Conservation (phyloP, 1,140 invertebrate genomes). For the Planococcus citri region DNA sequence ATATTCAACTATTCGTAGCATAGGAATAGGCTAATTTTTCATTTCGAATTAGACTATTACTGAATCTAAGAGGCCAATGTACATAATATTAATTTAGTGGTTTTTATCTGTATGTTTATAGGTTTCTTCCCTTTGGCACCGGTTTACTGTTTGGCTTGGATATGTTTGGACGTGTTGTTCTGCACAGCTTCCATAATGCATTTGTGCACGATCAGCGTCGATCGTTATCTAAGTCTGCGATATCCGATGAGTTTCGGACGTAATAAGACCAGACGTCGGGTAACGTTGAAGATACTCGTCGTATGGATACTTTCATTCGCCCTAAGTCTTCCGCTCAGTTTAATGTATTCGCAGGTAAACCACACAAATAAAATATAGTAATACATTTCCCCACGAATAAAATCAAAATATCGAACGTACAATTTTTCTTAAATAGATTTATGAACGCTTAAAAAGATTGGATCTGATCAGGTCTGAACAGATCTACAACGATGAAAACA, state of each 20-base stretch:
- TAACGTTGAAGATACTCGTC: conserved; percentile 78
- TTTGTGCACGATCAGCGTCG: conserved; percentile 87
- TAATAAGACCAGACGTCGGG: conserved; percentile 71
- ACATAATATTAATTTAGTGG: no score
- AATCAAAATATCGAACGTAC: no score
- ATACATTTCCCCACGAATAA: no score
- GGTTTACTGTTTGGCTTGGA: conserved; percentile 73
- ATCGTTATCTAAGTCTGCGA: conserved; percentile 70
- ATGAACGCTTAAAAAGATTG: no score
- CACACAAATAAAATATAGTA: neutral
- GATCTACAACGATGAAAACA: no score
- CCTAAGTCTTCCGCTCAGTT: conserved; percentile 72
- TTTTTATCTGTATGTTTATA: no score
- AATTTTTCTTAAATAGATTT: no score
- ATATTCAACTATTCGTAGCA: no score
- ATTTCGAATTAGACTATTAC: no score
- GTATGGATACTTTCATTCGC: conserved; percentile 81
- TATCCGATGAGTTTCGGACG: conserved; percentile 81
- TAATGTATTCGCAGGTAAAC: conserved; percentile 78
- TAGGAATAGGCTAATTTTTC: no score
- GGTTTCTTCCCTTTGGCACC: conserved; percentile 69
- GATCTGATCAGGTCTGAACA: no score
- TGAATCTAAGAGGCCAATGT: no score
- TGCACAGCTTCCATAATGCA: conserved; percentile 94
- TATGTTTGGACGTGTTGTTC: conserved; percentile 83